Percentiles rank a stretch among this genome's conserved stretches.
Conservation (phyloP, 2,797 vertebrate genomes). For the Sarcoramphus papa region DNA sequence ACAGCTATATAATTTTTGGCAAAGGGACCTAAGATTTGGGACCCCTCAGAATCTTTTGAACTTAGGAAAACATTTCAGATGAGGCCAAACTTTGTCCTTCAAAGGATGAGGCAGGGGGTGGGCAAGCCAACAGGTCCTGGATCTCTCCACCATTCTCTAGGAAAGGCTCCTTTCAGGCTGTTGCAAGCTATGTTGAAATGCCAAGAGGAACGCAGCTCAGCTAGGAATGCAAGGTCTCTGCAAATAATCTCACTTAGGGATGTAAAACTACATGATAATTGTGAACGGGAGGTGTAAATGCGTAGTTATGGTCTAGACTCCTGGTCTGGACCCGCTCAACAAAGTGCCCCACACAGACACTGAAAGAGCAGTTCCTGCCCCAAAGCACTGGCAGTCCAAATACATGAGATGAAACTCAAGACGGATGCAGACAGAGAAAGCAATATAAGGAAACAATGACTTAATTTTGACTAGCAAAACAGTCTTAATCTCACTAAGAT, state of each 20-base stretch:
- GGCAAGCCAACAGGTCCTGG: background rate
- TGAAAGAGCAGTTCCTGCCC: background rate
- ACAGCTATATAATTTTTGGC: background rate
- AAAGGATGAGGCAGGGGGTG: background rate
- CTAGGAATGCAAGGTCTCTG: background rate
- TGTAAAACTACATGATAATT: background rate
- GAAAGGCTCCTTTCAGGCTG: background rate
- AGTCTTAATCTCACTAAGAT: background rate
- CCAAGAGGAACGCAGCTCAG: background rate
- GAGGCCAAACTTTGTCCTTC: background rate
- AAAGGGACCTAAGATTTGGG: background rate
- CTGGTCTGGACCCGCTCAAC: background rate
- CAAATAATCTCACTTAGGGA: background rate
- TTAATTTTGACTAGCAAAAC: background rate
- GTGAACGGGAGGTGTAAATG: background rate
- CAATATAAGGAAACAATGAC: background rate
- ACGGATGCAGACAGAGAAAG: background rate
- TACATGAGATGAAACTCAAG: background rate
- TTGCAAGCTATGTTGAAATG: background rate
- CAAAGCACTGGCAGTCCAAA: background rate
- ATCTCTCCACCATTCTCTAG: background rate
- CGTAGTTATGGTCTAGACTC: background rate
- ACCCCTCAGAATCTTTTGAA: background rate
- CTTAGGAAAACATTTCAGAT: background rate
- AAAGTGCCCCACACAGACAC: background rate